These are phyloP conservation scores for Mesochorus sp. DNA, from an alignment of 2,888 invertebrate genomes.

Conservation along the genomic window DNA sequence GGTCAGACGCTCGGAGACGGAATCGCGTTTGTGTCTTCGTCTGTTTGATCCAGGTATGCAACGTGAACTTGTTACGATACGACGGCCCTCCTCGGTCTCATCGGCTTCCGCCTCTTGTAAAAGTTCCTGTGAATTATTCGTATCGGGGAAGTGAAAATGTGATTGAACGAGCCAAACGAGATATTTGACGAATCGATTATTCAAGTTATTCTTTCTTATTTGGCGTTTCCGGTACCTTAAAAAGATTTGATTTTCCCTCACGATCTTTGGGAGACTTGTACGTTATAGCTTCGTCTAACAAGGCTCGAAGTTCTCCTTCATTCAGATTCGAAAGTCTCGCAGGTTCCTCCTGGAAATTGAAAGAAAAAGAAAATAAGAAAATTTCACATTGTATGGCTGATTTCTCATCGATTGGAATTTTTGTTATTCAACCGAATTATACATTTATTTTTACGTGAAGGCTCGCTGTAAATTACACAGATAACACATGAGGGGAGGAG, in stretches of 20 bases:
- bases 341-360: constrained; percentile 78
- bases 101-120: constrained; percentile 90
- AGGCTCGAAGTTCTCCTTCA: constrained; percentile 89
- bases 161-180: neutral
- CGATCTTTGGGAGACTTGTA: constrained; percentile 92
- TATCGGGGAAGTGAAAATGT: neutral
- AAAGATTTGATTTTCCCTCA: constrained; percentile 92
- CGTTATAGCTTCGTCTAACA: constrained; percentile 92
- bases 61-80: constrained; percentile 78
- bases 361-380: neutral
- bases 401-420: neutral
- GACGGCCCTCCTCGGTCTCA: constrained; percentile 84
- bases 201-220: too few species aligned
- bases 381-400: neutral
- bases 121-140: constrained; percentile 84
- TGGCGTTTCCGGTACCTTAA: constrained; percentile 86
- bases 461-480: constrained; percentile 4
- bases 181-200: too few species aligned
- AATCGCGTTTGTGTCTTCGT: constrained; percentile 81
- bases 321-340: constrained; percentile 85
- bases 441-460: too few species aligned
- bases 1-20: constrained; percentile 83
- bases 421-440: neutral
- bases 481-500: constrained; percentile 23
- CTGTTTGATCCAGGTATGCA: constrained; percentile 80